Base-by-base conservation (phyloP, 2,888 invertebrate genomes). In the Incurvaria masculella region DNA sequence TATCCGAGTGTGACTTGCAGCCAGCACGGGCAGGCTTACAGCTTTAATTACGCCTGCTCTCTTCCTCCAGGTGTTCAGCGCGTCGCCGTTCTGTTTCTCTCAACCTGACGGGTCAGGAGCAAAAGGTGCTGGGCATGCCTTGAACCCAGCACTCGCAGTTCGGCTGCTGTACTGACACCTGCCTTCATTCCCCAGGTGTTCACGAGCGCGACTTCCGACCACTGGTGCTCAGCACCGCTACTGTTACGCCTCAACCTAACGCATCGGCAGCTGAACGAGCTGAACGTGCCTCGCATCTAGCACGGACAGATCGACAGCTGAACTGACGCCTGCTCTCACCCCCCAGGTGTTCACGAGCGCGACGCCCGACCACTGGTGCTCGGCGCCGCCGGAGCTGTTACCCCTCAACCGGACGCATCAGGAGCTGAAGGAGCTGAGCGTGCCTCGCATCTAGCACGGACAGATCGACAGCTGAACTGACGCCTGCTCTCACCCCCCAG, bases 331-430 rank as follows among this genome's bases (percentile, higher is more conserved):
- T n/a, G n/a, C n/a, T n/a, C n/a, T n/a, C n/a, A n/a, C n/a, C n/a
- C n/a, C n/a, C 2, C 62, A 85, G 81, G 84, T 86, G 42, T 87
- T 87, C 63, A 83, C 86, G 50, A 85, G 84, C 51, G 86, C 86
- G n/a, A 81, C 82, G 14, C 87, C 87, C 17, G 81, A 82, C 21
- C 86, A 86, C 59, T 86, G 86, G 83, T 88, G 87, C 57, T 72
- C 79, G 1, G 75, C 84, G 1, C 72, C 76, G 6, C 76, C 80
- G 20, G 80, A 82, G 55, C 61, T 83, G 41, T 70, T 79, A 39
- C 65, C 68, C 42, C 62, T 75, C 47, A 64, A 71, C 23, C 63
- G 84, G 47, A 71, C 76, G 46, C 65, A 76, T 17, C 74, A 73
- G 1, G 63, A 80, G 51, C 62, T 81, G 6, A 76, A 80, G 43